Percentiles rank a stretch among this genome's conserved stretches.
Evolutionary conservation across 2,113 vertebrate species (phyloP).

Genomic region (Apaloderma vittatum): DNA sequence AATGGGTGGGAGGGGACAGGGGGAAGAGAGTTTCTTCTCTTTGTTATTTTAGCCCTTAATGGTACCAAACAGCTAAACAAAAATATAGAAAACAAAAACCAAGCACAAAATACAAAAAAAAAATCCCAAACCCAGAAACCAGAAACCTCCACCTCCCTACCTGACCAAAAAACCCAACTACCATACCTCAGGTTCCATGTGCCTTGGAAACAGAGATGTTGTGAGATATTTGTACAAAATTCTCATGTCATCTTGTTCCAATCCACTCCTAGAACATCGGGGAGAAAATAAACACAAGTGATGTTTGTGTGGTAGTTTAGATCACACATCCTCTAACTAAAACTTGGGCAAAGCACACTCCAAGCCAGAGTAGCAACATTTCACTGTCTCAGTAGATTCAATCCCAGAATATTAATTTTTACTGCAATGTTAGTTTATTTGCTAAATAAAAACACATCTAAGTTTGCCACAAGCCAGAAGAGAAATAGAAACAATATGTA

Average conservation of each 20-base stretch:
- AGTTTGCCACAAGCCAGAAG: not conserved
- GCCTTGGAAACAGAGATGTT: conserved; percentile 95
- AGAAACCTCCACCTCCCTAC: not conserved
- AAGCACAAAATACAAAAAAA: not conserved
- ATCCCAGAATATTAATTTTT: not conserved
- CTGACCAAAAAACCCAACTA: accelerated
- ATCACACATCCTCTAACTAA: not conserved
- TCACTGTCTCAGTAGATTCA: not conserved
- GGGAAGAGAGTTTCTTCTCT: not conserved
- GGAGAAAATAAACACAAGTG: not conserved
- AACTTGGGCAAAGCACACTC: not conserved
- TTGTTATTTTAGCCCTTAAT: not conserved
- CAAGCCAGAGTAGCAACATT: not conserved
- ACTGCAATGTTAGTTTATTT: not conserved
- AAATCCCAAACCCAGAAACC: too few relatives aligned
- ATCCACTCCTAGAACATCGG: conserved; percentile 88
- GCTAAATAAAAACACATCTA: not conserved
- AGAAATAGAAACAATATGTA: not conserved
- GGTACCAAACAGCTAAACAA: not conserved
- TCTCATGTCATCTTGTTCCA: conserved; percentile 98
- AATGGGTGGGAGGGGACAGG: not conserved
- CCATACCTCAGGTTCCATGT: conserved; percentile 94
- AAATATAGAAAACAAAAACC: too few relatives aligned
- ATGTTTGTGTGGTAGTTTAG: not conserved
- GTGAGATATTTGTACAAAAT: conserved; percentile 98